phyloP scores from a whole-genome alignment of 2,797 vertebrate species.

The Taenioides sp. region DNA sequence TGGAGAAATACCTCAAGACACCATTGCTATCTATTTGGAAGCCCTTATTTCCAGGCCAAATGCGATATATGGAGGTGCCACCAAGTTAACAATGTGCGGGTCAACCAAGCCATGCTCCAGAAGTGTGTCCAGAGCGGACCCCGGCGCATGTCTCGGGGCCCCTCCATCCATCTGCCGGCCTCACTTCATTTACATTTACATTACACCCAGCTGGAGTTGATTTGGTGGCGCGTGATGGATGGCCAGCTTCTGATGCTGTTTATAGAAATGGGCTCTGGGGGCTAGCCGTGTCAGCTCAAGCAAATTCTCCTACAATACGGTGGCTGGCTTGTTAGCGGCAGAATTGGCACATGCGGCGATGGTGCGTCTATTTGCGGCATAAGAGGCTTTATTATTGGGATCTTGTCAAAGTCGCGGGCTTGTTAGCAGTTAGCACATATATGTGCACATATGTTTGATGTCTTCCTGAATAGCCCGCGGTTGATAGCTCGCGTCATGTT shows the following conservation, averaged over 20 bases:
- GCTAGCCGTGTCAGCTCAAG: constrained; percentile 54
- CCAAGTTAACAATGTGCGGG: neutral
- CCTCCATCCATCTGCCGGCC: constrained; percentile 20
- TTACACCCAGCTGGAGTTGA: constrained; percentile 70
- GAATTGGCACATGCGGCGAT: neutral
- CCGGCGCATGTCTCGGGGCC: neutral
- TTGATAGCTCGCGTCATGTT: neutral
- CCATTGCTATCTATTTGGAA: neutral
- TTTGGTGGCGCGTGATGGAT: constrained; percentile 56
- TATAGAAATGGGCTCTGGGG: constrained; percentile 61
- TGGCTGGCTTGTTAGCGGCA: constrained; percentile 1
- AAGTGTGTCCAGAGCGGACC: neutral
- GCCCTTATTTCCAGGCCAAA: neutral
- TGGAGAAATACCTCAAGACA: neutral
- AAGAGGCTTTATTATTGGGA: constrained; percentile 7
- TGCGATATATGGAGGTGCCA: neutral
- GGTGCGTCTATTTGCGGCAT: neutral
- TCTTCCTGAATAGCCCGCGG: neutral
- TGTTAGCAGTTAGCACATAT: constrained; percentile 1
- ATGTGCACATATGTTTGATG: neutral
- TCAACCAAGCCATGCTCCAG: neutral
- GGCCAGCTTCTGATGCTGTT: constrained; percentile 49
- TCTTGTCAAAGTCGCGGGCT: constrained; percentile 1
- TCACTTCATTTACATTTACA: constrained; percentile 78
- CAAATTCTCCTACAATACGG: constrained; percentile 17